These are phyloP conservation scores for Bursaphelenchus okinawaensis DNA, from an alignment of 2,888 invertebrate genomes.

Conservation along the genomic window DNA sequence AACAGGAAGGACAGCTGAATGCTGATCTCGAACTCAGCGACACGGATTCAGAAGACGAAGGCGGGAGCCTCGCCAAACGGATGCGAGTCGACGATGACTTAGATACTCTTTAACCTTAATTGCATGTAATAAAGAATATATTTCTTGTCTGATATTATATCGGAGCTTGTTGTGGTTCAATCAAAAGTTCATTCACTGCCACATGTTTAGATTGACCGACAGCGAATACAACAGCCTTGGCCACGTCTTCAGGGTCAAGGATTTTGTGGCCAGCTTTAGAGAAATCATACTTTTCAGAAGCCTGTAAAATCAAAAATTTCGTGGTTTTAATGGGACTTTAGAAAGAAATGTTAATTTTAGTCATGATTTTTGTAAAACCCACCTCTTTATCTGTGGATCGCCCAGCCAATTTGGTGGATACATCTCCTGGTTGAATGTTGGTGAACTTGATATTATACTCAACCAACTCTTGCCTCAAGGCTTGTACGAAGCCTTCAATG, in stretches of 20 bases:
- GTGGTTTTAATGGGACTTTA: neutral
- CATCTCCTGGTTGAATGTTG: conserved; percentile 61
- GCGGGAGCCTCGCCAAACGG: neutral
- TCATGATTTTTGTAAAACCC: neutral
- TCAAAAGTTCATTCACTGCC: conserved; percentile 59
- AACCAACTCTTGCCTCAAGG: conserved; percentile 58
- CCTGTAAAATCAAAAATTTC: conserved; percentile 39
- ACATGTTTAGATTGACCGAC: conserved; percentile 58
- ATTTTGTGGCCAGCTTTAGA: conserved; percentile 49
- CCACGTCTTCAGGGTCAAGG: conserved; percentile 59
- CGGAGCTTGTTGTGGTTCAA: conserved; percentile 57
- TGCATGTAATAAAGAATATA: neutral
- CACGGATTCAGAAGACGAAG: conserved; percentile 21
- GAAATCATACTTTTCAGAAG: conserved; percentile 55
- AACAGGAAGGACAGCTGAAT: conserved; percentile 40
- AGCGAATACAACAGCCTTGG: conserved; percentile 59
- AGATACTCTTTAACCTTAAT: neutral
- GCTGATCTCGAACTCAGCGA: conserved; percentile 53
- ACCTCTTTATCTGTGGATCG: conserved; percentile 59
- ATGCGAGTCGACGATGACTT: neutral
- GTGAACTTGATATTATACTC: conserved; percentile 58
- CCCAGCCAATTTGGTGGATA: conserved; percentile 57
- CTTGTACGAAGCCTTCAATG: conserved; percentile 60
- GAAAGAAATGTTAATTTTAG: neutral
- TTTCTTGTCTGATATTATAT: conserved; percentile 24